phyloP scores from a whole-genome alignment of 1,140 invertebrate genomes.

The Psilanteris sp. region DNA sequence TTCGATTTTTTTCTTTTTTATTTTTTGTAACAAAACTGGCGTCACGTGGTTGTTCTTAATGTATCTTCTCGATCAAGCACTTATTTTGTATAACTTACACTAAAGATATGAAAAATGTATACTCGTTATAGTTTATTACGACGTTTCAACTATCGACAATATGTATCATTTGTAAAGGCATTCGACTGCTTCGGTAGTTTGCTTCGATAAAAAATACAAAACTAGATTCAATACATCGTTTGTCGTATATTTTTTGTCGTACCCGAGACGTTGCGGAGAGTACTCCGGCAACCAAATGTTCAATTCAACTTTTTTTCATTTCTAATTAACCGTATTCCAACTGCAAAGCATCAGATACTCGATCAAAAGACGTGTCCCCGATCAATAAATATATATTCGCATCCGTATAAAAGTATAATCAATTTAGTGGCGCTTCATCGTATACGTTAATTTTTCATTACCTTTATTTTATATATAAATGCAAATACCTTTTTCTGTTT shows the following conservation, averaged over 20 bases:
- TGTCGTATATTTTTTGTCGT: too few relatives aligned
- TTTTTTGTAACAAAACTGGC: conserved; percentile 11
- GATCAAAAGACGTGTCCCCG: conserved; percentile 25
- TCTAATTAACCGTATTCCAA: background rate
- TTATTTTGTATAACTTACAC: conserved; percentile 36
- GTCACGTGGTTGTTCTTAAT: conserved; percentile 5
- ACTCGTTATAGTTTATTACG: conserved; percentile 14
- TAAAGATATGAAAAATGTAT: conserved; percentile 46
- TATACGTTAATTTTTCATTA: conserved; percentile 42
- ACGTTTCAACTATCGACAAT: conserved; percentile 39
- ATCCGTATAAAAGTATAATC: conserved; percentile 28
- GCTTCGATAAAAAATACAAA: too few relatives aligned
- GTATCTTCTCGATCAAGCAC: conserved; percentile 1
- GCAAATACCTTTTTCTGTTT: too few relatives aligned
- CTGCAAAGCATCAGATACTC: conserved; percentile 27
- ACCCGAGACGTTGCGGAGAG: too few relatives aligned
- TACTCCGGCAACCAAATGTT: conserved; percentile 17
- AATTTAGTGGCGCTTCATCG: conserved; percentile 25
- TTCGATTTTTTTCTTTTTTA: background rate
- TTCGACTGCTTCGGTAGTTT: conserved; percentile 5
- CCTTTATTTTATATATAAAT: too few relatives aligned
- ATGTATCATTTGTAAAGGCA: conserved; percentile 26
- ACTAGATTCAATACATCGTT: conserved; percentile 18
- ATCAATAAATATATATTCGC: conserved; percentile 33
- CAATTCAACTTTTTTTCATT: conserved; percentile 25